Percentiles rank a stretch among this genome's conserved stretches.
These are phyloP conservation scores for Rhodeus uyekii DNA, from an alignment of 2,797 vertebrate genomes.

Conservation along the genomic window DNA sequence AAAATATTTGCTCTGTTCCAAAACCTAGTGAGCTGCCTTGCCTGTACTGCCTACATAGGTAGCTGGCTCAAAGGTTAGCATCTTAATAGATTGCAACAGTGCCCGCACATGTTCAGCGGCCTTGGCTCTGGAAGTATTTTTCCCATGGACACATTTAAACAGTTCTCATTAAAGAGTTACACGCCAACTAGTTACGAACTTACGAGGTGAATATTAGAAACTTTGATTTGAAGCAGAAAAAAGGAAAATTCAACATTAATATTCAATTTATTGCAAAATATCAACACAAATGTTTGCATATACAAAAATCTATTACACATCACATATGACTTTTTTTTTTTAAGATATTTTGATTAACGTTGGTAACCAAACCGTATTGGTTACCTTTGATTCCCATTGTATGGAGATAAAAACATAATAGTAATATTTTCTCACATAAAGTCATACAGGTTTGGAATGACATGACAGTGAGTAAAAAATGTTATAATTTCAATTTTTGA, in stretches of 20 bases:
- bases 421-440: not conserved
- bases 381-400: not conserved
- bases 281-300: no score
- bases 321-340: no score
- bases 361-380: not conserved
- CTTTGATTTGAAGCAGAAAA: no score
- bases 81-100: not conserved
- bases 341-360: not conserved
- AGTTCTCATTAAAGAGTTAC: no score
- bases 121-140: not conserved
- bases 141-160: no score
- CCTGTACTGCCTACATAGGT: slow-evolving; percentile 12
- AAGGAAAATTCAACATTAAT: no score
- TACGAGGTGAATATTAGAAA: no score
- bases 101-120: not conserved
- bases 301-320: no score
- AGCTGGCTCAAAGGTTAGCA: not conserved
- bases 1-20: slow-evolving; percentile 1
- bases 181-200: no score
- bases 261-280: no score
- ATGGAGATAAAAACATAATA: not conserved
- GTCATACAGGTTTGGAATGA: not conserved
- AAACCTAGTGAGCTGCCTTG: slow-evolving; percentile 17
- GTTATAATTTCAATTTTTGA: not conserved
- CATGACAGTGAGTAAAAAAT: not conserved